Evolutionary conservation across 2,888 invertebrate species (phyloP).

Genomic region (Lysandra bellargus): DNA sequence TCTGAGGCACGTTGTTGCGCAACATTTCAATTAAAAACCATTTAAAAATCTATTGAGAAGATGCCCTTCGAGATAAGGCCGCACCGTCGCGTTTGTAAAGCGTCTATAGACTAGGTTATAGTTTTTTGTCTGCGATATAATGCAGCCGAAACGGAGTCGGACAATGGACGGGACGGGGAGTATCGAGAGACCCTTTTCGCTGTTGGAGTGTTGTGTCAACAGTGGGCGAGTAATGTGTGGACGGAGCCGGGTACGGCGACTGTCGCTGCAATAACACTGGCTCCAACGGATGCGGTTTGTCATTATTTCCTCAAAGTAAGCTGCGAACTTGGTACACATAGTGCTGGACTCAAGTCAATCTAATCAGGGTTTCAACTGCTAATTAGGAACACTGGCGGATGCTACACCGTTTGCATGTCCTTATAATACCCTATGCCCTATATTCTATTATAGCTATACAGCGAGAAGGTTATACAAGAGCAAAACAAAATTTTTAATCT

Average conservation of each 20-base stretch:
- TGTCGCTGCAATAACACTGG: conserved; percentile 27
- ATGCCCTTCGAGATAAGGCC: conserved; percentile 56
- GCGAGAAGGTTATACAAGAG: neutral
- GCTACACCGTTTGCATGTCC: neutral
- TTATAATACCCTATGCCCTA: conserved; percentile 1
- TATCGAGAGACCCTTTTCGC: conserved; percentile 78
- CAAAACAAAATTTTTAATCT: conserved; percentile 44
- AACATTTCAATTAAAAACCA: conserved; percentile 56
- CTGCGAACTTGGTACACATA: neutral
- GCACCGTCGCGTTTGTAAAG: conserved; percentile 33
- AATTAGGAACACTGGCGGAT: neutral
- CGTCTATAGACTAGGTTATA: conserved; percentile 44
- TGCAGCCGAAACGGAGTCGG: conserved; percentile 60
- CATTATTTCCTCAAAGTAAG: neutral
- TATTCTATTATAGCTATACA: too few relatives aligned
- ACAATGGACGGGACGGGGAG: conserved; percentile 75
- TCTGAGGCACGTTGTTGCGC: conserved; percentile 41
- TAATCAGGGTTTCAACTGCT: too few relatives aligned
- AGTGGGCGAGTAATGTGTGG: conserved; percentile 68
- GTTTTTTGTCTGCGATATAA: conserved; percentile 51
- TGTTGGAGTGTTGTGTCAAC: conserved; percentile 78
- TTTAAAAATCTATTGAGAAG: conserved; percentile 53
- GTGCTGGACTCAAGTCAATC: too few relatives aligned
- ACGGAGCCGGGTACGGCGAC: conserved; percentile 52
- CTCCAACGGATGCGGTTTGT: neutral